Evolutionary conservation across 2,113 vertebrate species (phyloP).

Genomic region (Natator depressus): DNA sequence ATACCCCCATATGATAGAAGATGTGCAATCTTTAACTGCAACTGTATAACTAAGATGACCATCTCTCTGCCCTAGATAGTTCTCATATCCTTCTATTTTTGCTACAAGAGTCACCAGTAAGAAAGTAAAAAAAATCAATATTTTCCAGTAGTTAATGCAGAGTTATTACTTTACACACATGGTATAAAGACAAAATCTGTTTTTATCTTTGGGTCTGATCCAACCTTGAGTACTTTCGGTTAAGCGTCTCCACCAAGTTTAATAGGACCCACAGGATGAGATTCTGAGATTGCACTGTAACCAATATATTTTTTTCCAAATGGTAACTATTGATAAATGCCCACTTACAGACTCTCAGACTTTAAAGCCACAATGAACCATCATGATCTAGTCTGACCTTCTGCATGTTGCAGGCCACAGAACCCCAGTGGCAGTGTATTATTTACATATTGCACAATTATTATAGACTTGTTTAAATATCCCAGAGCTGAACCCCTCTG

Average conservation of each 20-base stretch:
- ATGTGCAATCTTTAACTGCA: background rate
- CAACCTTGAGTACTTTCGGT: constrained; percentile 12
- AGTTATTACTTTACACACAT: background rate
- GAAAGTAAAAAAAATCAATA: background rate
- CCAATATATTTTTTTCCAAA: constrained; percentile 15
- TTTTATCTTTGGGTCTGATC: background rate
- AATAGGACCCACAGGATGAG: background rate
- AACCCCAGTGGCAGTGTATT: background rate
- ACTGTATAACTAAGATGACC: background rate
- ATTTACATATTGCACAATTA: background rate
- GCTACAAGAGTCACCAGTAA: background rate
- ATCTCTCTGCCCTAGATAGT: fast-evolving
- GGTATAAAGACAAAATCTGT: background rate
- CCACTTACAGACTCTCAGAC: background rate
- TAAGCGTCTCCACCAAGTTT: constrained; percentile 4
- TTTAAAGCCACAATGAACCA: background rate
- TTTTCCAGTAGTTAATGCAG: background rate
- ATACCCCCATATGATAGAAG: background rate
- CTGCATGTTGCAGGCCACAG: background rate
- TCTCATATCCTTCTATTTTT: background rate
- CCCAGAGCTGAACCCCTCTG: background rate
- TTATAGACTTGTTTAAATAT: background rate
- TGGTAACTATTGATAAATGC: background rate
- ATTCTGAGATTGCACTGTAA: background rate
- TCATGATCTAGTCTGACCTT: background rate